Percentiles rank a stretch among this genome's conserved stretches.
phyloP scores from a whole-genome alignment of 2,113 vertebrate species.

The Puntigrus tetrazona region DNA sequence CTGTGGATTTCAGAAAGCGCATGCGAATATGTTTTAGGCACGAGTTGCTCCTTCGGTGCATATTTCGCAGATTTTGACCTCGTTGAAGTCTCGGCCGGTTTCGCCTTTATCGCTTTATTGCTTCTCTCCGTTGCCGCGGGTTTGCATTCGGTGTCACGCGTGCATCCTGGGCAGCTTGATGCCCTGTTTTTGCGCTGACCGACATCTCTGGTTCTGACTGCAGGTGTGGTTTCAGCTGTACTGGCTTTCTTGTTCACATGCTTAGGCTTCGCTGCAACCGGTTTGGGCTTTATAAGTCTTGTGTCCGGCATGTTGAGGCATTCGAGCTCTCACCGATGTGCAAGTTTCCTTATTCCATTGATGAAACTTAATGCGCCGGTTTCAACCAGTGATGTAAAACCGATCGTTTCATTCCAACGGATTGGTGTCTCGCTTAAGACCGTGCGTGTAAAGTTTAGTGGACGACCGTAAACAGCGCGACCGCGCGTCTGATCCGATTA shows the following conservation, averaged over 20 bases:
- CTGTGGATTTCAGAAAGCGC: slow-evolving; percentile 29
- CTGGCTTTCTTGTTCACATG: background rate
- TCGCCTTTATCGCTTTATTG: background rate
- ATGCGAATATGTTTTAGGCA: background rate
- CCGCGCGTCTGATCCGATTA: slow-evolving; percentile 21
- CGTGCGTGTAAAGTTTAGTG: background rate
- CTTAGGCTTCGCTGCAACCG: background rate
- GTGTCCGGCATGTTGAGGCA: slow-evolving; percentile 57
- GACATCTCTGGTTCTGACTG: background rate
- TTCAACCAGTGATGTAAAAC: background rate
- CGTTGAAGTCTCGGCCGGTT: background rate
- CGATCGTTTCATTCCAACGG: background rate
- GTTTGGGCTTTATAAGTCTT: slow-evolving; percentile 31
- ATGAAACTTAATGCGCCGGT: background rate
- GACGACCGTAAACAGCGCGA: background rate
- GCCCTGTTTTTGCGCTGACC: slow-evolving; percentile 56
- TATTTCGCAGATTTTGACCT: background rate
- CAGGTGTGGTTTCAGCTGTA: slow-evolving; percentile 23
- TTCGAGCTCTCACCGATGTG: background rate
- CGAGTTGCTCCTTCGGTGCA: slow-evolving; percentile 26
- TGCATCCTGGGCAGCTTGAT: slow-evolving; percentile 57
- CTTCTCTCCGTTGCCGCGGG: background rate
- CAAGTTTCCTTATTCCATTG: background rate
- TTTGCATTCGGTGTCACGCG: slow-evolving; percentile 31
- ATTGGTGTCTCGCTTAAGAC: too few relatives aligned